Evolutionary conservation across 2,888 invertebrate genomes (phyloP), one percentile per base, ranked within the genome.

Genomic region (Chymomyza caudatula): DNA sequence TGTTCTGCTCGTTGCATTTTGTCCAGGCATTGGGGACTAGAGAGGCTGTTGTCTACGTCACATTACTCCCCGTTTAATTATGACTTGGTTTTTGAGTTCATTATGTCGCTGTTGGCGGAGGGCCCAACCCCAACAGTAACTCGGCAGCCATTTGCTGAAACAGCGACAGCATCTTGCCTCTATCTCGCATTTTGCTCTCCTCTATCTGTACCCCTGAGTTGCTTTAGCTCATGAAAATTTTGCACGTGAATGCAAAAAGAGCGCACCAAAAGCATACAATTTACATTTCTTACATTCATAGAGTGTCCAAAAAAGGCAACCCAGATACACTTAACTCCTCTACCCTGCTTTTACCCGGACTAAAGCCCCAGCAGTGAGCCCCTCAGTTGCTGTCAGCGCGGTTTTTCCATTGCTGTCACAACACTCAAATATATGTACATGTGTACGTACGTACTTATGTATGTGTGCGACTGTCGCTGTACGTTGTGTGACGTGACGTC

Each of bases 51-150:
- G 81, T 65, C 78, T 75, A 80, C 77, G 78, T 80, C 84, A 73
- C 84, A 85, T 83, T 85, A 80, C 84, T 85, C 86, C 86, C 86
- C 86, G 84, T 83, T 80, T 80, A 80, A 80, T 85, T 80, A 80
- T 85, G 81, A 80, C 76, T 80, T 85, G 71, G 79, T 83, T 80
- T 72, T 69, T 74, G 85, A 83, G 79, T 80, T 80, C 84, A 83
- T 80, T 80, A 80, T 68, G 84, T 42, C 66, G 77, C 74, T 73
- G 74, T n/a, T n/a, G n/a, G n/a, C n/a, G n/a, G n/a, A 37, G 11
- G 29, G n/a, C n/a, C n/a, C n/a, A n/a, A n/a, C n/a, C n/a, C n/a
- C 29, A 37, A 2, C 29, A 37, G 11, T 11, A 37, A 37, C 29
- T 11, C 11, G 11, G 11, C 29, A 37, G 29, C 11, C 29, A 37